Conservation (phyloP, 2,113 vertebrate species). For the Galbula dea region DNA sequence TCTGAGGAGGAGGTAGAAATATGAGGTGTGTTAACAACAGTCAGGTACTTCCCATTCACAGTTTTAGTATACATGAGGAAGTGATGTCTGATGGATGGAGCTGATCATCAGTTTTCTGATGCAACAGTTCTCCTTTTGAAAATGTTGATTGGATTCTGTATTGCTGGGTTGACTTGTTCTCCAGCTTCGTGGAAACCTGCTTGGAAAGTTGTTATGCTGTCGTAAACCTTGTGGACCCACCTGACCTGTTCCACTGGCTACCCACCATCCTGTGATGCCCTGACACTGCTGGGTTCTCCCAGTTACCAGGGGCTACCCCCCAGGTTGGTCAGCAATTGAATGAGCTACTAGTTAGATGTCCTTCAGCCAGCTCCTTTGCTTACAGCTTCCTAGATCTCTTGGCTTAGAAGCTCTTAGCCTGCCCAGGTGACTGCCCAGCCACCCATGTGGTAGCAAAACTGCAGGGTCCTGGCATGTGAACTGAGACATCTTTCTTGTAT, state of each 20-base stretch:
- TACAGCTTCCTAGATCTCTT: background rate
- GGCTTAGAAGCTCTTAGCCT: background rate
- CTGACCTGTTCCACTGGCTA: conserved; percentile 34
- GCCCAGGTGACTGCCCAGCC: background rate
- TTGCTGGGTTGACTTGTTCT: conserved; percentile 58
- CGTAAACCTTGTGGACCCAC: background rate
- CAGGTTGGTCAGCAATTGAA: background rate
- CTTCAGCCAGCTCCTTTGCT: background rate
- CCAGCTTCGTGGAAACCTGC: conserved; percentile 42
- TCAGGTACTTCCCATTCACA: conserved; percentile 9
- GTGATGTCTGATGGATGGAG: background rate
- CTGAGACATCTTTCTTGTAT: background rate
- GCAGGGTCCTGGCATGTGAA: background rate
- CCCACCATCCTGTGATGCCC: conserved; percentile 4
- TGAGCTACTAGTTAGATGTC: background rate
- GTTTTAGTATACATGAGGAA: background rate
- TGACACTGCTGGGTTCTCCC: background rate
- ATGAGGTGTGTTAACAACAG: conserved; percentile 3
- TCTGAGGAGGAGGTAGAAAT: conserved; percentile 43
- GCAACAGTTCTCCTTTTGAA: conserved; percentile 16
- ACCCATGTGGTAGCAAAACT: background rate
- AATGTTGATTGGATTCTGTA: conserved; percentile 2
- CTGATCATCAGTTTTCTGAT: background rate
- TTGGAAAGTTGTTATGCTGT: conserved; percentile 29
- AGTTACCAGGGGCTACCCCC: background rate